Conservation (phyloP, 2,113 vertebrate genomes). For the Dasyornis broadbenti region DNA sequence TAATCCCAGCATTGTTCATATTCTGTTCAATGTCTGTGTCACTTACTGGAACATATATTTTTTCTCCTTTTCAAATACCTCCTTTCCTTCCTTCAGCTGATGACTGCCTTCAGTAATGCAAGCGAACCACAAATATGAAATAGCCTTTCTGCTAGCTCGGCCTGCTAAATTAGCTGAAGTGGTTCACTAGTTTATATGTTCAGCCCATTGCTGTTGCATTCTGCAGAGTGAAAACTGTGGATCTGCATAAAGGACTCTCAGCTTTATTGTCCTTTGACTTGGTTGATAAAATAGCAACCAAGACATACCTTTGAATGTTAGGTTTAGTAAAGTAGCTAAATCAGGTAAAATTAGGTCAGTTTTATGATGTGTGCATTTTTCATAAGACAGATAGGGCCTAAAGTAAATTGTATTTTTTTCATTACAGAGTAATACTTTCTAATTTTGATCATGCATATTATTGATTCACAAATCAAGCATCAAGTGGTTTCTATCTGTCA, state of each 20-base stretch:
- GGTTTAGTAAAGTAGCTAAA: neutral
- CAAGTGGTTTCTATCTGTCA: neutral
- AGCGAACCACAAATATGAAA: neutral
- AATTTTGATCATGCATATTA: neutral
- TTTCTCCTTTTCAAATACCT: neutral
- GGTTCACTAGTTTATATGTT: neutral
- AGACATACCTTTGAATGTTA: neutral
- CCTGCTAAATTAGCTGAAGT: neutral
- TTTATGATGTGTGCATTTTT: neutral
- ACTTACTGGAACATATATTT: neutral
- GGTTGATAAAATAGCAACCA: neutral
- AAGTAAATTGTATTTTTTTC: neutral
- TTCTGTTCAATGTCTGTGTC: neutral
- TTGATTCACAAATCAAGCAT: neutral
- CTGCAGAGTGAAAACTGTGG: neutral
- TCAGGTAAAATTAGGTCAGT: neutral
- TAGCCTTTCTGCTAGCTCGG: neutral
- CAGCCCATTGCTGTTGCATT: neutral
- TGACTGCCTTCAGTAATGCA: neutral
- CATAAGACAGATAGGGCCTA: neutral
- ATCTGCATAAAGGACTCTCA: neutral
- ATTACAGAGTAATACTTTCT: neutral
- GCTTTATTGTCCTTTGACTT: neutral
- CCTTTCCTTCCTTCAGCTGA: neutral
- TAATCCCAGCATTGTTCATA: neutral